phyloP scores from a whole-genome alignment of 2,797 vertebrate genomes.

The Danio choprae region DNA sequence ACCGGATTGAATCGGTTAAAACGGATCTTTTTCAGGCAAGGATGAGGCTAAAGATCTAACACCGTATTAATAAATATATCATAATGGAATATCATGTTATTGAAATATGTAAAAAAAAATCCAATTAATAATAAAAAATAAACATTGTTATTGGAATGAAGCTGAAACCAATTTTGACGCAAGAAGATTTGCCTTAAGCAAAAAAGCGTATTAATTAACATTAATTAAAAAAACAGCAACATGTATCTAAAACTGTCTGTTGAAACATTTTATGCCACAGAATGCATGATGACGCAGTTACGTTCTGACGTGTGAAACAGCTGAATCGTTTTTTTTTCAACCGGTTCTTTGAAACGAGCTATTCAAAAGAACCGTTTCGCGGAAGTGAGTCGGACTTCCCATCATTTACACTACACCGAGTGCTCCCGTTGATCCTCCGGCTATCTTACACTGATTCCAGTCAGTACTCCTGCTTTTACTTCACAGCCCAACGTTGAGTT shows the following conservation, averaged over 20 bases:
- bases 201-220: not conserved
- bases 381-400: constrained; percentile 13
- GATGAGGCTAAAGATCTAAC: not conserved
- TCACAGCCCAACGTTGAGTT: not conserved
- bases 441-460: not conserved
- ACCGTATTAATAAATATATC: not conserved
- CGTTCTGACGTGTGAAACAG: constrained; percentile 17
- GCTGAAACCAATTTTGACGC: not conserved
- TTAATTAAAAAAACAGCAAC: not conserved
- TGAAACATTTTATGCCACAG: not conserved
- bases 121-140: too few relatives aligned
- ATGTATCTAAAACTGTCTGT: not conserved
- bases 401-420: constrained; percentile 1
- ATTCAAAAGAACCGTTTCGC: constrained; percentile 23
- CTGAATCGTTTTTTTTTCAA: constrained; percentile 16
- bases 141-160: too few relatives aligned
- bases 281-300: not conserved
- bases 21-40: not conserved
- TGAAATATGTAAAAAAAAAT: not conserved
- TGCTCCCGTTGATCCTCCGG: not conserved
- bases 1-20: not conserved
- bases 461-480: not conserved
- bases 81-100: too few relatives aligned
- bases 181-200: not conserved
- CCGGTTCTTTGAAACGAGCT: not conserved